A percentile compares a stretch with the other conserved stretches of the same genome.
Conservation (phyloP, 2,888 invertebrate genomes). For the Crepidodera aurea region DNA sequence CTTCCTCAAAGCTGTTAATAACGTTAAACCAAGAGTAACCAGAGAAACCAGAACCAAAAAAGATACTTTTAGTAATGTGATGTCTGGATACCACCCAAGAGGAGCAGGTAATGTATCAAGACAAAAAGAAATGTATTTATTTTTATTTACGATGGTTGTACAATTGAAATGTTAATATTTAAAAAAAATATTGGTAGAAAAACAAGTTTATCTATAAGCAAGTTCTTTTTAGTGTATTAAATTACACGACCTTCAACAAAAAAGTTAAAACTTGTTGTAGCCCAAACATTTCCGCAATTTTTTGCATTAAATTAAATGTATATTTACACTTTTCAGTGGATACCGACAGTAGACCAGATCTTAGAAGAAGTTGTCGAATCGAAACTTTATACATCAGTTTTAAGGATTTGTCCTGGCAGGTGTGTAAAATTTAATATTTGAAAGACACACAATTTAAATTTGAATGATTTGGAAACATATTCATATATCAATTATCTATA, state of each 20-base stretch:
- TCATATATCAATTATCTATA: too few species aligned
- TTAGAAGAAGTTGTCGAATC: slow-evolving; percentile 80
- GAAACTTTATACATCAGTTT: slow-evolving; percentile 93
- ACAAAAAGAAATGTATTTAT: too few species aligned
- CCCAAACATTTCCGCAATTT: too few species aligned
- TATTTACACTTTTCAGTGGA: slow-evolving; percentile 43
- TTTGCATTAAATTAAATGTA: too few species aligned
- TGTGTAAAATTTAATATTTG: slow-evolving; percentile 52
- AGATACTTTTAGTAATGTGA: slow-evolving; percentile 57
- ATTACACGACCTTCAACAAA: too few species aligned
- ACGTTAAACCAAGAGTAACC: slow-evolving; percentile 66
- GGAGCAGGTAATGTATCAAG: slow-evolving; percentile 23
- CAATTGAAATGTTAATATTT: too few species aligned
- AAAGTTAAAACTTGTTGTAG: too few species aligned
- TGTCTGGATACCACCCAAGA: slow-evolving; percentile 27
- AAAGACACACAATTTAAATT: not conserved
- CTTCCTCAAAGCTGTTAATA: slow-evolving; percentile 74
- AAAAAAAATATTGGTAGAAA: too few species aligned
- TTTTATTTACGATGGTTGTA: too few species aligned
- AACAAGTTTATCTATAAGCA: too few species aligned
- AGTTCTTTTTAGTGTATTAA: too few species aligned
- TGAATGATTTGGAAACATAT: not conserved
- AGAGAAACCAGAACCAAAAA: slow-evolving; percentile 66
- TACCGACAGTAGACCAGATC: slow-evolving; percentile 29
- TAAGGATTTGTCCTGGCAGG: slow-evolving; percentile 87